These are phyloP conservation scores for Drosophila infuscata DNA, from an alignment of 2,888 invertebrate species.

Conservation along the genomic window DNA sequence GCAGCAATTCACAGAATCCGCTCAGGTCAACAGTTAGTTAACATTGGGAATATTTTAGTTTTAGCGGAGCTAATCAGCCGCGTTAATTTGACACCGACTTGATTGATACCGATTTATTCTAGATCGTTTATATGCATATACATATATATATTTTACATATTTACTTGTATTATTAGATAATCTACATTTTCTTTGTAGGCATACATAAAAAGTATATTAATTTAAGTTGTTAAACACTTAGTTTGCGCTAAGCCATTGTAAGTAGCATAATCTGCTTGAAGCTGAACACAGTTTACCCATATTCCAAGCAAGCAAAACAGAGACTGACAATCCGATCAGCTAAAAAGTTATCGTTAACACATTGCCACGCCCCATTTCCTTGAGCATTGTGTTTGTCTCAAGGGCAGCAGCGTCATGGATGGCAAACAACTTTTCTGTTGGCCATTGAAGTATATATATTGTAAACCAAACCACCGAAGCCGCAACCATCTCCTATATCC, in stretches of 20 bases:
- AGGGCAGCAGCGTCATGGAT: constrained; percentile 30
- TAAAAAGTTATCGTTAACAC: constrained; percentile 39
- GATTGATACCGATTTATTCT: no score
- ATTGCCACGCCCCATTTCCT: constrained; percentile 37
- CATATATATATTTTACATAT: constrained; percentile 2
- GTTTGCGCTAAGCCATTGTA: constrained; percentile 1
- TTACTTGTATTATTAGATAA: background rate
- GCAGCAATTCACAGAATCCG: background rate
- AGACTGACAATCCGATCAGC: constrained; percentile 29
- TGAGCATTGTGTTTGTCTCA: constrained; percentile 11
- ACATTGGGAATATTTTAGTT: background rate
- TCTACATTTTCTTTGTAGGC: constrained; percentile 5
- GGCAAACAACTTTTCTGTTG: constrained; percentile 38
- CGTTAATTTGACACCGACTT: no score
- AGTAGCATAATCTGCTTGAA: background rate
- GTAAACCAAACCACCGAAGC: background rate
- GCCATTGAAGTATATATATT: constrained; percentile 43
- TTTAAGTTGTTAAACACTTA: constrained; percentile 2
- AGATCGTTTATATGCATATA: background rate
- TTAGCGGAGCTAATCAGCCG: background rate
- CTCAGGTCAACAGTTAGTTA: background rate
- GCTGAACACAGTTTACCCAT: constrained; percentile 4
- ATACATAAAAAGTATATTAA: constrained; percentile 9
- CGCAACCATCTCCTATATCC: background rate
- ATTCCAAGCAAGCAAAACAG: constrained; percentile 10